A percentile compares a stretch with the other conserved stretches of the same genome.
phyloP scores from a whole-genome alignment of 2,113 vertebrate genomes.

The Hippocampus guttulatus region DNA sequence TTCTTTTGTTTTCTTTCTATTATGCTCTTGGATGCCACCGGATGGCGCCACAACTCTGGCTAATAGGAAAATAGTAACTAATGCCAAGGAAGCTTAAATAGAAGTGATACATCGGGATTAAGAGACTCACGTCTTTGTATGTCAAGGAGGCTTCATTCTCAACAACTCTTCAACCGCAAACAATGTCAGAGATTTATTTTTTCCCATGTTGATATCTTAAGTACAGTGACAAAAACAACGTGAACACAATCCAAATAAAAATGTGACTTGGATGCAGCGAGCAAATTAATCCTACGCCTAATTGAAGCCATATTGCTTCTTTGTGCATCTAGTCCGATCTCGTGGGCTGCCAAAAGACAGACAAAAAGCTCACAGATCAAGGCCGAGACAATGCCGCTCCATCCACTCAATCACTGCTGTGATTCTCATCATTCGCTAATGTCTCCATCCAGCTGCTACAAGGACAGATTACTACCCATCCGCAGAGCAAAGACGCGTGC shows the following conservation, averaged over 20 bases:
- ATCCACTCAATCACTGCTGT: slow-evolving; percentile 21
- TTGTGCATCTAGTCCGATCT: background rate
- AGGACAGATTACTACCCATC: slow-evolving; percentile 13
- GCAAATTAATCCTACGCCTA: background rate
- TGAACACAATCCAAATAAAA: background rate
- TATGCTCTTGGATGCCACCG: background rate
- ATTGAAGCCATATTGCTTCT: background rate
- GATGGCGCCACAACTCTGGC: background rate
- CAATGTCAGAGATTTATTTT: background rate
- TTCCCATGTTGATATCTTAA: background rate
- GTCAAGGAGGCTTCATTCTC: background rate
- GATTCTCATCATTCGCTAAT: slow-evolving; percentile 31
- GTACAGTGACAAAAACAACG: background rate
- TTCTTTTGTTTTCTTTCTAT: background rate
- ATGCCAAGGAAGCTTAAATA: background rate
- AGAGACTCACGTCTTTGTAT: background rate
- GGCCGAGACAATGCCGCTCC: slow-evolving; percentile 33
- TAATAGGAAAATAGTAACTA: background rate
- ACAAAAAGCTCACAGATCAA: slow-evolving; percentile 32
- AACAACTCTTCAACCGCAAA: background rate
- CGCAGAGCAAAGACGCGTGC: background rate
- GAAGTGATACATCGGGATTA: background rate
- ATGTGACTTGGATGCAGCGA: background rate
- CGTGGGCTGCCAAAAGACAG: slow-evolving; percentile 20
- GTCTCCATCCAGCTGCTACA: slow-evolving; percentile 23